phyloP scores from a whole-genome alignment of 2,888 invertebrate species.

The Dexiosoma caninum region DNA sequence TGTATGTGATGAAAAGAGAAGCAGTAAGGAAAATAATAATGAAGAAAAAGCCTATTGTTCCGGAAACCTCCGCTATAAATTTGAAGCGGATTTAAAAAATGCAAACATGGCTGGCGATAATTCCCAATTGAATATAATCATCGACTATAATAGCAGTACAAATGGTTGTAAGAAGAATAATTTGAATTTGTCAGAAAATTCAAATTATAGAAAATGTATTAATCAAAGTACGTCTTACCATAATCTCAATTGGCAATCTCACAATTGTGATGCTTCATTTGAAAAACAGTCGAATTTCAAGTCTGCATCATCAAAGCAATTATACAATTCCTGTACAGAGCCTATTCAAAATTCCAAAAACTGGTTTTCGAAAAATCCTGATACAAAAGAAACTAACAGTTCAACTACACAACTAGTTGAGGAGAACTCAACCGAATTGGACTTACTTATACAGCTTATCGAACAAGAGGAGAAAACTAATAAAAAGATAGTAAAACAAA shows the following conservation, averaged over 20 bases:
- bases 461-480: slow-evolving; percentile 44
- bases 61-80: neutral
- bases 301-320: neutral
- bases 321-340: neutral
- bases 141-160: no score
- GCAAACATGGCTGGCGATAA: neutral
- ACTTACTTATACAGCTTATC: slow-evolving; percentile 63
- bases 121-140: neutral
- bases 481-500: neutral
- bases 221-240: no score
- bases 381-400: slow-evolving; percentile 16
- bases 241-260: no score
- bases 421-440: slow-evolving; percentile 54
- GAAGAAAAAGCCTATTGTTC: neutral
- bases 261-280: neutral
- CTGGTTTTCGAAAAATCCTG: neutral
- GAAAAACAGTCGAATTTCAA: neutral
- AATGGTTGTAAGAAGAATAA: neutral
- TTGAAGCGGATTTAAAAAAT: neutral
- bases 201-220: neutral
- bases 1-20: neutral
- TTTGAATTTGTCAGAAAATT: neutral
- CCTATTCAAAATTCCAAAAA: neutral
- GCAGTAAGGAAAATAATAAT: neutral
- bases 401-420: slow-evolving; percentile 22